A percentile compares a stretch with the other conserved stretches of the same genome.
phyloP scores from a whole-genome alignment of 2,888 invertebrate species.

The Teleogryllus oceanicus region DNA sequence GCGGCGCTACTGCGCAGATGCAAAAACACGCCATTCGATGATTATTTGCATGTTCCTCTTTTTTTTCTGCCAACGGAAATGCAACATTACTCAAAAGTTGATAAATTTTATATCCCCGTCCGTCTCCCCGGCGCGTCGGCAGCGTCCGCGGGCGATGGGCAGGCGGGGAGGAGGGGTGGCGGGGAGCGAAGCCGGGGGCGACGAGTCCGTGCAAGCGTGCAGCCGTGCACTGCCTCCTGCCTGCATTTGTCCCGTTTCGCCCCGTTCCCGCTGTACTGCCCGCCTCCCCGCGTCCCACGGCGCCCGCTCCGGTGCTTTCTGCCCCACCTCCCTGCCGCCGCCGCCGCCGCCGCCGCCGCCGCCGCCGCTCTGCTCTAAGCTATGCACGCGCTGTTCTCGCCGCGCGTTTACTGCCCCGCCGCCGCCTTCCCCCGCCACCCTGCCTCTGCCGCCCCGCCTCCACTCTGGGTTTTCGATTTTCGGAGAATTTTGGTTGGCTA shows the following conservation, averaged over 20 bases:
- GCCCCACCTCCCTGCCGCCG: neutral
- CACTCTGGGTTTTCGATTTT: neutral
- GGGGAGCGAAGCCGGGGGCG: neutral
- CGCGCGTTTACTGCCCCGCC: neutral
- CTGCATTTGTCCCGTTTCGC: neutral
- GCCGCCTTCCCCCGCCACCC: neutral
- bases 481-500: constrained; percentile 18
- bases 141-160: neutral
- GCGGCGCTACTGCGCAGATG: neutral
- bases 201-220: constrained; percentile 1
- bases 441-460: neutral
- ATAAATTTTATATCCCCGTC: constrained; percentile 25
- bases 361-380: neutral
- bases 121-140: constrained; percentile 18
- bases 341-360: neutral
- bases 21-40: constrained; percentile 25
- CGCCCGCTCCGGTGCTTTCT: neutral
- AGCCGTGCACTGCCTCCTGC: constrained; percentile 18
- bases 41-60: constrained; percentile 25
- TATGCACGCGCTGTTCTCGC: constrained; percentile 6
- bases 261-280: neutral
- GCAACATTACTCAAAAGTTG: constrained; percentile 27
- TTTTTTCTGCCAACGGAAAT: constrained; percentile 24
- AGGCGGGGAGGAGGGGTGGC: neutral
- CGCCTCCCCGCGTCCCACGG: neutral